A percentile compares a stretch with the other conserved stretches of the same genome.
Evolutionary conservation across 1,140 invertebrate species (phyloP).

Genomic region (Yoshiicerus persimilis): DNA sequence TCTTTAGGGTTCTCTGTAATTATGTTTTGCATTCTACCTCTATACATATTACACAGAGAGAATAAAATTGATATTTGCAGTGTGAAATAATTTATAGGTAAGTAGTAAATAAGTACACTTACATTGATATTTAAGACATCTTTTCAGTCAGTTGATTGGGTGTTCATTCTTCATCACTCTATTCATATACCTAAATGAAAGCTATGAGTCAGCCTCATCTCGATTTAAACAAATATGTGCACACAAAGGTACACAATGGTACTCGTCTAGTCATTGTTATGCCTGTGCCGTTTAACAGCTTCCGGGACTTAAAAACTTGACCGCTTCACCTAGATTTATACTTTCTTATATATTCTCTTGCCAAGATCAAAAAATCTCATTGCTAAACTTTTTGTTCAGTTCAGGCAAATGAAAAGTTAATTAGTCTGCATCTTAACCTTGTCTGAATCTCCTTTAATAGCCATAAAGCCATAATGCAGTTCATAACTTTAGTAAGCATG

Average conservation of each 20-base stretch:
- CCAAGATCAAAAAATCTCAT: not conserved
- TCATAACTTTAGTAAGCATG: not conserved
- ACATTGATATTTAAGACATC: not conserved
- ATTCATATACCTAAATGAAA: not conserved
- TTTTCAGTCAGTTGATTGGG: not conserved
- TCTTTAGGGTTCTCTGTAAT: too few relatives aligned
- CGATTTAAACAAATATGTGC: not conserved
- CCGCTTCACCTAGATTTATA: constrained; percentile 32
- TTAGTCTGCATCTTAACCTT: not conserved
- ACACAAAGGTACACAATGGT: not conserved
- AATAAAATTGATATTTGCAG: too few relatives aligned
- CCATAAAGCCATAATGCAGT: not conserved
- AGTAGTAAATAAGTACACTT: too few relatives aligned
- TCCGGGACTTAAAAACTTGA: not conserved
- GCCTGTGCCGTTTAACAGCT: not conserved
- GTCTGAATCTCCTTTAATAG: too few relatives aligned
- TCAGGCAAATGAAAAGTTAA: not conserved
- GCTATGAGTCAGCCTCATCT: not conserved
- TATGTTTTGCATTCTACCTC: too few relatives aligned
- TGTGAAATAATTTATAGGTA: too few relatives aligned
- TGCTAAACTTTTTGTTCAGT: not conserved
- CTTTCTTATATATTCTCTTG: not conserved
- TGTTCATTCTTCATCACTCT: not conserved
- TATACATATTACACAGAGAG: too few relatives aligned
- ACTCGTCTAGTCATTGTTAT: not conserved